Conservation (phyloP, 2,888 invertebrate genomes). For the Neoitamus cyanurus region DNA sequence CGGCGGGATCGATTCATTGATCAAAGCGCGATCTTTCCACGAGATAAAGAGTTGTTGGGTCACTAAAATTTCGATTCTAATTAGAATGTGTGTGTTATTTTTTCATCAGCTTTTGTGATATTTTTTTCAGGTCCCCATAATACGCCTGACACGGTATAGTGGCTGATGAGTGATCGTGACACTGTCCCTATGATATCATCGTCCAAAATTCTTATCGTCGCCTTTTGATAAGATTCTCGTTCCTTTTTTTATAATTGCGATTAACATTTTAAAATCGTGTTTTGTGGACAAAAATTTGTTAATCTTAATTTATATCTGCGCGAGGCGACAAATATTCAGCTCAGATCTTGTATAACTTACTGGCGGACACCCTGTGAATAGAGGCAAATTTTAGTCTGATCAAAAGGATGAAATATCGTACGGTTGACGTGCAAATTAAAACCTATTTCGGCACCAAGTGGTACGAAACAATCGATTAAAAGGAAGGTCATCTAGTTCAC, state of each 20-base stretch:
- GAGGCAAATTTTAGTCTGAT: neutral
- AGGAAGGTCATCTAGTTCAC: slow-evolving; percentile 27
- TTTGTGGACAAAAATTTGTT: slow-evolving; percentile 21
- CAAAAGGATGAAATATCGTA: slow-evolving; percentile 6
- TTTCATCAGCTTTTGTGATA: neutral
- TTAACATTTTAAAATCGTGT: slow-evolving; percentile 27
- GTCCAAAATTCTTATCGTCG: slow-evolving; percentile 16
- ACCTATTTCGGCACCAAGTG: slow-evolving; percentile 25
- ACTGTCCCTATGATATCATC: slow-evolving; percentile 33
- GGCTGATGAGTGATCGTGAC: slow-evolving; percentile 16
- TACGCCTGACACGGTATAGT: neutral
- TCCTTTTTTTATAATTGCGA: neutral
- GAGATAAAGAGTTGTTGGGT: slow-evolving; percentile 30
- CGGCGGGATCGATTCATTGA: slow-evolving; percentile 36
- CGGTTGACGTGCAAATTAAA: neutral
- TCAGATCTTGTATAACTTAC: slow-evolving; percentile 19
- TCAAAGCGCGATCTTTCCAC: slow-evolving; percentile 11
- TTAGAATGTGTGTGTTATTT: slow-evolving; percentile 8
- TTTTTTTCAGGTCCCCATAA: neutral
- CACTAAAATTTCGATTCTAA: slow-evolving; percentile 29
- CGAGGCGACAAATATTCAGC: neutral
- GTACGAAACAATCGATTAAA: neutral
- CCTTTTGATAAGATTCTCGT: slow-evolving; percentile 6
- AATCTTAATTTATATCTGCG: slow-evolving; percentile 23
- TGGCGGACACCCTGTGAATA: neutral